Evolutionary conservation across 2,888 invertebrate genomes (phyloP).

Genomic region (Azorinus chamasolen): DNA sequence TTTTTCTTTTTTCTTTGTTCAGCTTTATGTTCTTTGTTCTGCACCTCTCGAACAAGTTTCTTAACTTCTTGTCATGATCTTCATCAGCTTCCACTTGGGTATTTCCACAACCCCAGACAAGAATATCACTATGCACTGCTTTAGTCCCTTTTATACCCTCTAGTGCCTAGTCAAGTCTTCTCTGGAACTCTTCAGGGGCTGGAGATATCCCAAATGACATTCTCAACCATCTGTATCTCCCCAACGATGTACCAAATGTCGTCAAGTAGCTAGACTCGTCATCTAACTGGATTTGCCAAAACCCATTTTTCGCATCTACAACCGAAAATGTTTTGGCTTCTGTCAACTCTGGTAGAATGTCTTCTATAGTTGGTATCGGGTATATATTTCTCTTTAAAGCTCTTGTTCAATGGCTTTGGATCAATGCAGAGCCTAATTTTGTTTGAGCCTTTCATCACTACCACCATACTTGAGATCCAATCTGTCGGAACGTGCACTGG

Average conservation of each 20-base stretch:
- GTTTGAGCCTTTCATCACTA: constrained; percentile 40
- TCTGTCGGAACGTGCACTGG: constrained; percentile 51
- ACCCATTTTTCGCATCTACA: constrained; percentile 35
- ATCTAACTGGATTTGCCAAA: constrained; percentile 36
- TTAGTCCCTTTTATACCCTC: constrained; percentile 21
- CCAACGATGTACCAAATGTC: constrained; percentile 48
- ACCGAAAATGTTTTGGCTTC: constrained; percentile 39
- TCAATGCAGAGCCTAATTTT: constrained; percentile 51
- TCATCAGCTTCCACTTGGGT: constrained; percentile 1
- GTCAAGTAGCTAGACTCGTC: constrained; percentile 29
- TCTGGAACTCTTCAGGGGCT: constrained; percentile 41
- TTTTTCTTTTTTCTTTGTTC: constrained; percentile 36
- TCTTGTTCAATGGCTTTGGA: constrained; percentile 62
- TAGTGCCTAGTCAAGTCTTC: constrained; percentile 26
- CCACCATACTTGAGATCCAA: constrained; percentile 62
- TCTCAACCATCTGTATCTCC: constrained; percentile 31
- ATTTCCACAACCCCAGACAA: constrained; percentile 32
- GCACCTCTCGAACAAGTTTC: constrained; percentile 10
- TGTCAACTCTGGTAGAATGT: constrained; percentile 40
- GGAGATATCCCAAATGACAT: constrained; percentile 57
- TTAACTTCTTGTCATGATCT: constrained; percentile 33
- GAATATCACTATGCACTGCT: constrained; percentile 34
- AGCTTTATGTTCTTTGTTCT: constrained; percentile 6
- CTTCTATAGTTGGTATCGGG: constrained; percentile 54
- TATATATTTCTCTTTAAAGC: constrained; percentile 44